Evolutionary conservation across 2,888 invertebrate species (phyloP).

Genomic region (Cryptophagus acutangulus): DNA sequence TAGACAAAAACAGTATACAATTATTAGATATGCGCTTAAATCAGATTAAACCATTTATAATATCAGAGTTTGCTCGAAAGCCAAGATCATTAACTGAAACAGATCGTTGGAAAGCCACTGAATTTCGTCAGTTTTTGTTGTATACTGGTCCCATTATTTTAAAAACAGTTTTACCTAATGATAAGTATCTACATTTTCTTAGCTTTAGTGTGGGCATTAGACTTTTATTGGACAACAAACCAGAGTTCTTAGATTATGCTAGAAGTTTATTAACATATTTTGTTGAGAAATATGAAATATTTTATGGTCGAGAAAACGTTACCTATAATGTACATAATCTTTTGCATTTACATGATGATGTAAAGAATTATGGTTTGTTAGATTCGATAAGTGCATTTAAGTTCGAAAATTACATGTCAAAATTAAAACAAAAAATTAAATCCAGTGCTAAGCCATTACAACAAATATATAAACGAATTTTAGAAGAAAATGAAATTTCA

Average conservation of each 20-base stretch:
- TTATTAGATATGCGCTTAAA: too few relatives aligned
- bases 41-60: too few relatives aligned
- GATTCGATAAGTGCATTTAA: constrained; percentile 26
- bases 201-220: constrained; percentile 20
- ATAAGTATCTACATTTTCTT: constrained; percentile 23
- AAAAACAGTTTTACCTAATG: constrained; percentile 14
- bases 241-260: constrained; percentile 20
- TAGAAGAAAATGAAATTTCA: too few relatives aligned
- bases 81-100: constrained; percentile 18
- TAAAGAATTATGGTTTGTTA: constrained; percentile 19
- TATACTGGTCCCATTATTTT: constrained; percentile 27
- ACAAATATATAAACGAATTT: background rate
- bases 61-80: constrained; percentile 24
- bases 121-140: constrained; percentile 25
- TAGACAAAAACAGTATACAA: too few relatives aligned
- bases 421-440: constrained; percentile 2
- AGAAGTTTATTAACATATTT: constrained; percentile 24
- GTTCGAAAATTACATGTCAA: constrained; percentile 18
- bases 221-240: constrained; percentile 19
- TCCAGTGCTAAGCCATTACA: background rate
- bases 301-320: constrained; percentile 23
- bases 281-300: constrained; percentile 20
- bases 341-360: constrained; percentile 24
- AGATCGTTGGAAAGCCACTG: constrained; percentile 27
- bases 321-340: constrained; percentile 27